phyloP scores from a whole-genome alignment of 2,888 invertebrate species.

The Rugalucina vietnamica region DNA sequence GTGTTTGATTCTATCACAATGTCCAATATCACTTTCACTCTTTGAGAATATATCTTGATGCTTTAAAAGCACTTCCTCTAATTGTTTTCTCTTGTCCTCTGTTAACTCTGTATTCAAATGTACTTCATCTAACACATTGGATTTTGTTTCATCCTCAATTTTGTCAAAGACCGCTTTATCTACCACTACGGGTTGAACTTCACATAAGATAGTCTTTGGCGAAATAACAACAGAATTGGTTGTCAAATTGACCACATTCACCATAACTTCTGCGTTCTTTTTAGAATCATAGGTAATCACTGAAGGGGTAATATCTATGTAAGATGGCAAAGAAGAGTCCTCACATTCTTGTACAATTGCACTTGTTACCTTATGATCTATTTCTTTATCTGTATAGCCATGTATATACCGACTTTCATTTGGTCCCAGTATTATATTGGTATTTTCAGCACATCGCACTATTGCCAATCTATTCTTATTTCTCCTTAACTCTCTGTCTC shows the following conservation, averaged over 20 bases:
- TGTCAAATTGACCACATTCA: conserved; percentile 40
- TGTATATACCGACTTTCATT: conserved; percentile 26
- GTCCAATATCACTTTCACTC: conserved; percentile 13
- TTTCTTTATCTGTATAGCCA: conserved; percentile 34
- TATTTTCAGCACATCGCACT: conserved; percentile 28
- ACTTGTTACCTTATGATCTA: conserved; percentile 37
- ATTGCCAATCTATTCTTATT: conserved; percentile 39
- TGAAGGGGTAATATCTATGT: conserved; percentile 41
- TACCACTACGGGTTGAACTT: conserved; percentile 46
- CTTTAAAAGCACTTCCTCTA: neutral
- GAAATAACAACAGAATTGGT: conserved; percentile 41
- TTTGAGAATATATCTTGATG: conserved; percentile 12
- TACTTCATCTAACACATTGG: neutral
- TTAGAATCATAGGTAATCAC: conserved; percentile 24
- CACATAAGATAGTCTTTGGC: conserved; percentile 43
- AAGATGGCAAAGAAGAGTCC: conserved; percentile 14
- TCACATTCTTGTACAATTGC: conserved; percentile 43
- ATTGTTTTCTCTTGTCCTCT: neutral
- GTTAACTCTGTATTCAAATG: neutral
- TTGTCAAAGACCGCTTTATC: conserved; percentile 9
- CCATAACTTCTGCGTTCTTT: conserved; percentile 14
- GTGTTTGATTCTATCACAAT: conserved; percentile 4
- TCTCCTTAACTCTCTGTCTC: conserved; percentile 25
- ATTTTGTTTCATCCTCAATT: neutral
- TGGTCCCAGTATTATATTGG: conserved; percentile 31